Conservation (phyloP, 2,113 vertebrate genomes). For the Picathartes gymnocephalus region DNA sequence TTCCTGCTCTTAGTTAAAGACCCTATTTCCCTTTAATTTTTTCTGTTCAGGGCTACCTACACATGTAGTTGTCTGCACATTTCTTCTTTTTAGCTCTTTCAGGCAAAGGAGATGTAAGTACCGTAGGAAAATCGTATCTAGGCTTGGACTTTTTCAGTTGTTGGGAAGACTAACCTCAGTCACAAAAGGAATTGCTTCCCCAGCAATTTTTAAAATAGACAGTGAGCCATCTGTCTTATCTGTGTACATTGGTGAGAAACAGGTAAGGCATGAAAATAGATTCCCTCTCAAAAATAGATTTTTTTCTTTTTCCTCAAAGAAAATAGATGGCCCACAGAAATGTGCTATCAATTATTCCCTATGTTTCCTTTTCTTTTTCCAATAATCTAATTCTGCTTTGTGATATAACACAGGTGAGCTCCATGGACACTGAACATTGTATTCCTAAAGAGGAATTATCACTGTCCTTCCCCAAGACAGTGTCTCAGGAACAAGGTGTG, state of each 20-base stretch:
- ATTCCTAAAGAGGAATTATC: background rate
- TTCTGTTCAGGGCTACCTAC: background rate
- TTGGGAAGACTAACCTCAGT: background rate
- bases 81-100: background rate
- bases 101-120: background rate
- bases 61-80: background rate
- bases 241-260: background rate
- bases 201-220: background rate
- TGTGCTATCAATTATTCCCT: background rate
- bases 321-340: background rate
- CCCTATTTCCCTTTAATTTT: background rate
- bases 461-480: background rate
- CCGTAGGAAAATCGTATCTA: background rate
- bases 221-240: background rate
- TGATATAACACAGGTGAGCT: background rate
- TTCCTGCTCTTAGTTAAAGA: background rate
- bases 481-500: background rate
- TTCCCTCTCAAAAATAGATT: background rate
- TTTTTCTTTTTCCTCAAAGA: background rate
- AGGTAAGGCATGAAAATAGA: background rate
- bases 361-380: background rate
- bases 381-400: background rate
- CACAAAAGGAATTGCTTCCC: background rate
- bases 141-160: background rate
- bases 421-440: background rate